A percentile compares a stretch with the other conserved stretches of the same genome.
phyloP scores from a whole-genome alignment of 2,888 invertebrate genomes.

The Drosophila crucigera region DNA sequence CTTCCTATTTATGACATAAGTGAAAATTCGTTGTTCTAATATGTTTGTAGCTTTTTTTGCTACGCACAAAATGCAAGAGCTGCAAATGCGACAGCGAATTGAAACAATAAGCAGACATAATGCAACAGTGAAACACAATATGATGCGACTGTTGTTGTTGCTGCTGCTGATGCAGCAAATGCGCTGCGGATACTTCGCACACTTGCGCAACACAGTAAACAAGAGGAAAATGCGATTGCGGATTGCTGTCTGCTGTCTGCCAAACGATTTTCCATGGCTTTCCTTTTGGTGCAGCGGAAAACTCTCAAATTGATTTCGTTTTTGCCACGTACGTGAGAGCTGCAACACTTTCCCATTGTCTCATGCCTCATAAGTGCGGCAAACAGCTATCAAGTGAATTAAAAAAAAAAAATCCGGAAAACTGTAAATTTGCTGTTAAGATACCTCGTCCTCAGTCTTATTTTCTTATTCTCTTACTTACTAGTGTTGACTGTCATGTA shows the following conservation, averaged over 20 bases:
- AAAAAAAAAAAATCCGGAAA: not conserved
- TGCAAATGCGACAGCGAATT: conserved; percentile 26
- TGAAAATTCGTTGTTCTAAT: not conserved
- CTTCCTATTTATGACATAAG: not conserved
- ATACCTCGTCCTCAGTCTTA: not conserved
- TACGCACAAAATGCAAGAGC: not conserved
- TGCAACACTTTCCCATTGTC: not conserved
- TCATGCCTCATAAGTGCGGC: not conserved
- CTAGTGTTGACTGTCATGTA: conserved; percentile 1
- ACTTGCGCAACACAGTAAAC: conserved; percentile 57
- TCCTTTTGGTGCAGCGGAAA: conserved; percentile 1
- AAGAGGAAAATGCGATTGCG: conserved; percentile 31
- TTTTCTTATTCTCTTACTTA: not conserved
- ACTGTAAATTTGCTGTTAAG: not conserved
- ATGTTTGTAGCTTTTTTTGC: not conserved
- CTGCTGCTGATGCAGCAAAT: conserved; percentile 35
- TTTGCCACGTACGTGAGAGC: conserved; percentile 3
- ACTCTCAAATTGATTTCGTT: conserved; percentile 47
- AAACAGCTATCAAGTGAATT: not conserved
- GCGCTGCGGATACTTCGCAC: conserved; percentile 29
- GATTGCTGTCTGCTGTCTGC: conserved; percentile 38
- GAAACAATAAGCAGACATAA: conserved; percentile 45
- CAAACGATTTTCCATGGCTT: conserved; percentile 37
- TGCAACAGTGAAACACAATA: conserved; percentile 48
- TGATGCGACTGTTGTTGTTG: conserved; percentile 13